Percentiles rank a stretch among this genome's conserved stretches.
Conservation (phyloP, 2,113 vertebrate species). For the Xiphophorus maculatus region DNA sequence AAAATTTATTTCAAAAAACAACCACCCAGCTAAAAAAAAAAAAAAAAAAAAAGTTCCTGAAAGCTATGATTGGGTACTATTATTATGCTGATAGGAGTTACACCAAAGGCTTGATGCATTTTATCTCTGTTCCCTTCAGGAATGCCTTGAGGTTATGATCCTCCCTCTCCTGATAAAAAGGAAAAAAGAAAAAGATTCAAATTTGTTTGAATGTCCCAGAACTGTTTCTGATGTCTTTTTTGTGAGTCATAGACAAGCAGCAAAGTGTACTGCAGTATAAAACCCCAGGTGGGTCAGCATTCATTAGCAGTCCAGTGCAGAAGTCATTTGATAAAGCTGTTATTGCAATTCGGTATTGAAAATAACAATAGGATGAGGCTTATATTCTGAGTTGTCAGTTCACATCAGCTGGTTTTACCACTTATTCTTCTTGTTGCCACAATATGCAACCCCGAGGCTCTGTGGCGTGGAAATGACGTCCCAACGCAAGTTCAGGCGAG, state of each 20-base stretch:
- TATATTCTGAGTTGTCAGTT: background rate
- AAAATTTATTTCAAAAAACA: background rate
- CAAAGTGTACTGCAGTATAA: conserved; percentile 6
- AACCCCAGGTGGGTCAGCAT: background rate
- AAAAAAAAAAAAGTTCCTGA: background rate
- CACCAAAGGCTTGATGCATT: background rate
- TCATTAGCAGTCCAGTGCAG: background rate
- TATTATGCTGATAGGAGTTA: background rate
- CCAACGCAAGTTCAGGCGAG: conserved; percentile 32
- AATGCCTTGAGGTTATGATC: conserved; percentile 70
- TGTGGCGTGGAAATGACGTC: conserved; percentile 65
- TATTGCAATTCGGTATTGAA: no score
- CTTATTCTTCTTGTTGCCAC: conserved; percentile 47
- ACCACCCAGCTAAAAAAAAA: background rate
- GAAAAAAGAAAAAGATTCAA: conserved; percentile 42
- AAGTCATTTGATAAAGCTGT: no score
- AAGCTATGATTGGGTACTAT: conserved; percentile 5
- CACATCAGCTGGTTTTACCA: conserved; percentile 6
- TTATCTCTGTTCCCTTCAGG: conserved; percentile 71
- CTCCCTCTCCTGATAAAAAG: conserved; percentile 58
- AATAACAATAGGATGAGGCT: no score
- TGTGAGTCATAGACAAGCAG: conserved; percentile 11
- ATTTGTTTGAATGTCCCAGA: conserved; percentile 23
- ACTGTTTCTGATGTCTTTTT: conserved; percentile 34
- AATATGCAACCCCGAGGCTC: conserved; percentile 48